Base-by-base conservation (phyloP, 2,888 invertebrate species). In the Maniola hyperantus region DNA sequence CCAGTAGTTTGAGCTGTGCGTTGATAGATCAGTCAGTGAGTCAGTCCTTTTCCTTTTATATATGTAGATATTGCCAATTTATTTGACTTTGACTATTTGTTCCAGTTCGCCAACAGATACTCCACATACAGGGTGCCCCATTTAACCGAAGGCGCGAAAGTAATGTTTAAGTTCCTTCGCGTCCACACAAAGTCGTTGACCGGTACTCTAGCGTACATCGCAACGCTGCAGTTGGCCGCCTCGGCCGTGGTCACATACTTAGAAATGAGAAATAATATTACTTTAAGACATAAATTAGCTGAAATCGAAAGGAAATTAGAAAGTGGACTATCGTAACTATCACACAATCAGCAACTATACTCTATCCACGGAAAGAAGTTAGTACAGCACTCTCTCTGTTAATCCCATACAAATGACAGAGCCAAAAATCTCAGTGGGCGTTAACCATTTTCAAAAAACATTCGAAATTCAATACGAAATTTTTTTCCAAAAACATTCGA, bases 121-220 rank as follows among this genome's bases (percentile, higher is more conserved):
- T 89, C 83, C 58, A 96, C 96, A 5, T 94, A 89, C 73, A 90
- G 95, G 71, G 73, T 96, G 26, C 96, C 96, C 5, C 90, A 93
- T n/a, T 77, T 95, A n/a, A 85, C 79, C 0, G 88, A 93, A 62
- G 93, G 94, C 11, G 93, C 94, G 0, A 85, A 83, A 74, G 93
- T 93, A 64, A 83, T 94, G 0, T 88, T 94, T 0, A 79, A 90
- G 53, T 84, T 95, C 20, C 79, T 94, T 75, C 78, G 77, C 6
- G 93, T 93, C 77, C 77, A 94, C 1, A 92, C 94, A 0, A 93
- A 85, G 72, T 94, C 94, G 0, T 89, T 95, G 34, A 79, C 85
- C 5, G 92, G 91, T 1, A 83, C 88, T 0, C 72, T 95, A 11
- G 86, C 91, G 1, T 82, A 85, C 0, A 78, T 95, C 50, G 77